A percentile compares a stretch with the other conserved stretches of the same genome.
These are phyloP conservation scores for Holacanthella duospinosa DNA, from an alignment of 2,888 invertebrate species.

Conservation along the genomic window DNA sequence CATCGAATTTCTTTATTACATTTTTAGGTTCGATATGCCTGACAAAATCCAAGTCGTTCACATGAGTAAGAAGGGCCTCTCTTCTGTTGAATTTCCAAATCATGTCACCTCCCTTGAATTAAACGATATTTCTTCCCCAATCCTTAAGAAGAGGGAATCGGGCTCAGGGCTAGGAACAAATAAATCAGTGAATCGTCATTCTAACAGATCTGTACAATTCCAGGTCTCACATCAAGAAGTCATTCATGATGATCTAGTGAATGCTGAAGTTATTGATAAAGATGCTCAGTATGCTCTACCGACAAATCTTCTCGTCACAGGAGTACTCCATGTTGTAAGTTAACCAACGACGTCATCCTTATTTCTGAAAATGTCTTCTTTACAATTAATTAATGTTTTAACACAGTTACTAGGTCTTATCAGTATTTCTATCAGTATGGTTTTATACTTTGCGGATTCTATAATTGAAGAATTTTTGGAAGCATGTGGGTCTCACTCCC, in stretches of 20 bases:
- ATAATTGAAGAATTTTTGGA: not conserved
- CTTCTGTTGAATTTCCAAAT: too few relatives aligned
- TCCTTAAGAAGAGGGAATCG: not conserved
- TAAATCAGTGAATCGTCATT: not conserved
- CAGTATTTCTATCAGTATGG: not conserved
- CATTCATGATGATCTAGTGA: not conserved
- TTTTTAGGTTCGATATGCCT: not conserved
- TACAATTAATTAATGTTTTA: not conserved
- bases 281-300: not conserved
- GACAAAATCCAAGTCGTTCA: not conserved
- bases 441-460: not conserved
- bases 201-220: not conserved
- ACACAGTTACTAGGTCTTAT: not conserved
- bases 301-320: not conserved
- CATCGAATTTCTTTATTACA: too few relatives aligned
- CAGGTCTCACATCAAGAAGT: not conserved
- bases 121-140: not conserved
- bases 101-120: not conserved
- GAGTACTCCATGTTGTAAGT: not conserved
- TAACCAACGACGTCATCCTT: not conserved
- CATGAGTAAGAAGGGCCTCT: not conserved
- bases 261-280: not conserved
- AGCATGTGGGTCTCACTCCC: not conserved
- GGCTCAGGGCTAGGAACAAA: not conserved
- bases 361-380: not conserved